Percentiles rank a stretch among this genome's conserved stretches.
Conservation (phyloP, 2,888 invertebrate species). For the Spatulosminthurus flaviceps region DNA sequence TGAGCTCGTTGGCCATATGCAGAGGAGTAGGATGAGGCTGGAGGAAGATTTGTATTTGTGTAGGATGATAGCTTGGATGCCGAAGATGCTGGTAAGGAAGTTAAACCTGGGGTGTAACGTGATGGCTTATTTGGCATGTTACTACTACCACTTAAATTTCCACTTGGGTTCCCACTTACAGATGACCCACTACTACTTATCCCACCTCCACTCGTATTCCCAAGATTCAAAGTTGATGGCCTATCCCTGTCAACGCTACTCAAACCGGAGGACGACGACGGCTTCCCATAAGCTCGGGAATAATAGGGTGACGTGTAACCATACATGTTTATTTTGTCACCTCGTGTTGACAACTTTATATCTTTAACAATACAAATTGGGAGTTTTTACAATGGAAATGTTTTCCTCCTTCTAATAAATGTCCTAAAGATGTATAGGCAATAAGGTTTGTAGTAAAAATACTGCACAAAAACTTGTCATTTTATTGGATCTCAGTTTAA, state of each 20-base stretch:
- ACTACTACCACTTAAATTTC: slow-evolving; percentile 33
- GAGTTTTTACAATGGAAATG: no score
- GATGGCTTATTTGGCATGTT: slow-evolving; percentile 59
- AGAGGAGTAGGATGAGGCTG: slow-evolving; percentile 52
- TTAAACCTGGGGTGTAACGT: slow-evolving; percentile 58
- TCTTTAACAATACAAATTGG: no score
- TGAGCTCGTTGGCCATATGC: slow-evolving; percentile 41
- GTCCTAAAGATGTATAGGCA: no score
- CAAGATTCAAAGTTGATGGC: slow-evolving; percentile 59
- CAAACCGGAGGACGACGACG: no score
- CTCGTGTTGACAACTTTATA: slow-evolving; percentile 14
- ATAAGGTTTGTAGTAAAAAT: no score
- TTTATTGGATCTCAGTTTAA: no score
- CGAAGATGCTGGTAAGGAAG: slow-evolving; percentile 36
- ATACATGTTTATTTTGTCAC: slow-evolving; percentile 35
- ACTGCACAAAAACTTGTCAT: no score
- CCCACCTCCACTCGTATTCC: slow-evolving; percentile 38
- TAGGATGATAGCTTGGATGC: slow-evolving; percentile 56
- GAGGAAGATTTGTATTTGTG: slow-evolving; percentile 54
- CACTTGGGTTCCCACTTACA: not conserved
- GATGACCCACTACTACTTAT: not conserved
- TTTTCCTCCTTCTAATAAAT: no score
- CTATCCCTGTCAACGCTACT: slow-evolving; percentile 52
- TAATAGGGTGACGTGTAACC: slow-evolving; percentile 51
- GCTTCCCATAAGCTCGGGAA: slow-evolving; percentile 48